Conservation (phyloP, 2,113 vertebrate species). For the Amphiprion ocellaris region DNA sequence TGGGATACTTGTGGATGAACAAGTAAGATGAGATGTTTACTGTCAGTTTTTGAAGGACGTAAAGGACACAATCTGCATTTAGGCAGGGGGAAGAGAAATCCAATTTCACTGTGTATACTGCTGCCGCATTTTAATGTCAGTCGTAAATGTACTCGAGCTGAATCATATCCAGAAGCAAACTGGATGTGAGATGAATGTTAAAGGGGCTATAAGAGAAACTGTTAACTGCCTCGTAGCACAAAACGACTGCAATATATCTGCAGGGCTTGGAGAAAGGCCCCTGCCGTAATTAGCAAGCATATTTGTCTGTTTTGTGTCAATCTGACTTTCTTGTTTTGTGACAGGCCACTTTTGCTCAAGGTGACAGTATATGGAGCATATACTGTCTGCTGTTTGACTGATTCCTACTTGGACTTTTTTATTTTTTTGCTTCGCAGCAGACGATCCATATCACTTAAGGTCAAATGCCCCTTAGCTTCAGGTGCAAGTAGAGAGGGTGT, state of each 20-base stretch:
- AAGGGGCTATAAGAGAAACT: slow-evolving; percentile 40
- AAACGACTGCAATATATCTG: slow-evolving; percentile 24
- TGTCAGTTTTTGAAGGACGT: slow-evolving; percentile 60
- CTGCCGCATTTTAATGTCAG: slow-evolving; percentile 73
- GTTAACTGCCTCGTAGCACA: slow-evolving; percentile 26
- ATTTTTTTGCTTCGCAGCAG: not conserved
- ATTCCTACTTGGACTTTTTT: not conserved
- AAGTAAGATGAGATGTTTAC: slow-evolving; percentile 62
- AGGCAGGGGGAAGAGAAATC: slow-evolving; percentile 64
- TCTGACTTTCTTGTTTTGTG: slow-evolving; percentile 4
- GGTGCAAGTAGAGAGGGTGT: slow-evolving; percentile 11
- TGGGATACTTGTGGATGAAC: slow-evolving; percentile 30
- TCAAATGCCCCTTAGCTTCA: slow-evolving; percentile 26
- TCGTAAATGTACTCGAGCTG: slow-evolving; percentile 70
- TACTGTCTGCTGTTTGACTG: not conserved
- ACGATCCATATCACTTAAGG: slow-evolving; percentile 8
- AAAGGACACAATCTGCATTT: slow-evolving; percentile 76
- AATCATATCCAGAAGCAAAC: slow-evolving; percentile 72
- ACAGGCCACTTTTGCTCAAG: slow-evolving; percentile 6
- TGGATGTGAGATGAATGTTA: slow-evolving; percentile 71
- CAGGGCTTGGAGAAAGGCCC: slow-evolving; percentile 26
- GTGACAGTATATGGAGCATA: not conserved
- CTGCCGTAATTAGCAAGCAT: slow-evolving; percentile 31
- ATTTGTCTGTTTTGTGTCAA: slow-evolving; percentile 26
- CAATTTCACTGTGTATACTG: slow-evolving; percentile 69